phyloP scores from a whole-genome alignment of 2,888 invertebrate species.

The Nineta flava region DNA sequence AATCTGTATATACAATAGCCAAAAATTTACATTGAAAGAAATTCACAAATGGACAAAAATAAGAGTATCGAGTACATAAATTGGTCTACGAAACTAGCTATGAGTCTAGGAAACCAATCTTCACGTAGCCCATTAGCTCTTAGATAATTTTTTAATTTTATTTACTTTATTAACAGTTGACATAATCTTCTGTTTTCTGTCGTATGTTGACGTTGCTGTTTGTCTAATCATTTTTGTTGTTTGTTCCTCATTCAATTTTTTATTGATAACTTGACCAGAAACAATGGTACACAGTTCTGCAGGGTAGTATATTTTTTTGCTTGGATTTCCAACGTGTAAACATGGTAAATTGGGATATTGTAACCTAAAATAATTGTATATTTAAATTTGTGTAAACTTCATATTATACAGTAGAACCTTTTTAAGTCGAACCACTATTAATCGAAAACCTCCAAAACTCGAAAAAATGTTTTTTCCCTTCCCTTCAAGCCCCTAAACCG shows the following conservation, averaged over 20 bases:
- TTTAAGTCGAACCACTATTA: too few species aligned
- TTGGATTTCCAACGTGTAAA: constrained; percentile 60
- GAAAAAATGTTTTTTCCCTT: too few species aligned
- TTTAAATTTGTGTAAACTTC: too few species aligned
- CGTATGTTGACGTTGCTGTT: constrained; percentile 67
- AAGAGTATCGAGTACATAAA: too few species aligned
- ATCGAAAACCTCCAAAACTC: too few species aligned
- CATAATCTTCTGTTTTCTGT: constrained; percentile 65
- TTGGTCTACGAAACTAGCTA: too few species aligned
- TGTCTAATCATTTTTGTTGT: constrained; percentile 72
- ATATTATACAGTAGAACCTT: too few species aligned
- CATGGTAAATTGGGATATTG: constrained; percentile 59
- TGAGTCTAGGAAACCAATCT: too few species aligned
- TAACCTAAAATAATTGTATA: constrained; percentile 22
- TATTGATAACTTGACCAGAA: constrained; percentile 57
- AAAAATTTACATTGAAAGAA: neutral
- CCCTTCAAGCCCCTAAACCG: too few species aligned
- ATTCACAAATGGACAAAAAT: neutral
- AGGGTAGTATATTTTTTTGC: constrained; percentile 62
- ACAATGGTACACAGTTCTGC: constrained; percentile 67
- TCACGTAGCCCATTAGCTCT: too few species aligned
- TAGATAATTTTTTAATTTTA: neutral
- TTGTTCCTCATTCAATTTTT: constrained; percentile 69
- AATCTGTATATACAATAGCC: too few species aligned
- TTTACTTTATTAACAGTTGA: constrained; percentile 38